Conservation (phyloP, 2,113 vertebrate species). For the Cisticola juncidis region DNA sequence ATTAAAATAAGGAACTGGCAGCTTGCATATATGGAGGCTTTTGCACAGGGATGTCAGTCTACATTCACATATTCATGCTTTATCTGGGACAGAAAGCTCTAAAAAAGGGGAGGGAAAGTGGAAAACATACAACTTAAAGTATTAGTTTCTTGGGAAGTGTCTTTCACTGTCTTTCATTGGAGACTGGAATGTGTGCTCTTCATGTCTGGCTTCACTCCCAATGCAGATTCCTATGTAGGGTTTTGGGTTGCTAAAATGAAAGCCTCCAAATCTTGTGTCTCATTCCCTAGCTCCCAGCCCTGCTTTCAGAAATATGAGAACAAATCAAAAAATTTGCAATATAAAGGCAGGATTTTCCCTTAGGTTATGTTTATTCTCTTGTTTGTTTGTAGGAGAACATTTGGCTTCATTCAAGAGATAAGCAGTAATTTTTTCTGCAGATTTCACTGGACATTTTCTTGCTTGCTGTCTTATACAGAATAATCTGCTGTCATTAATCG, state of each 20-base stretch:
- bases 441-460: background rate
- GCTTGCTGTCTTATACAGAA: background rate
- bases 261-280: background rate
- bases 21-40: background rate
- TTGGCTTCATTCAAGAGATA: background rate
- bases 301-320: background rate
- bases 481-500: conserved; percentile 3
- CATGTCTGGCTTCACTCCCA: background rate
- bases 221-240: background rate
- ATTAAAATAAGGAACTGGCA: background rate
- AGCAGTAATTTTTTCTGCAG: background rate
- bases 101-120: rapidly evolving
- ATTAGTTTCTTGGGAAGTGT: background rate
- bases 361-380: background rate
- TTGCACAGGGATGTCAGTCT: background rate
- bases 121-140: background rate
- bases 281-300: background rate
- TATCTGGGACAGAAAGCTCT: background rate
- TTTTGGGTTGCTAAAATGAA: background rate
- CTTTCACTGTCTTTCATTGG: background rate
- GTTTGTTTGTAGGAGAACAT: background rate
- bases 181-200: background rate
- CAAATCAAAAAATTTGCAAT: background rate
- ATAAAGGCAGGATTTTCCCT: background rate
- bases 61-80: background rate